phyloP scores from a whole-genome alignment of 1,140 invertebrate species.

The Panagrolaimus sp. region DNA sequence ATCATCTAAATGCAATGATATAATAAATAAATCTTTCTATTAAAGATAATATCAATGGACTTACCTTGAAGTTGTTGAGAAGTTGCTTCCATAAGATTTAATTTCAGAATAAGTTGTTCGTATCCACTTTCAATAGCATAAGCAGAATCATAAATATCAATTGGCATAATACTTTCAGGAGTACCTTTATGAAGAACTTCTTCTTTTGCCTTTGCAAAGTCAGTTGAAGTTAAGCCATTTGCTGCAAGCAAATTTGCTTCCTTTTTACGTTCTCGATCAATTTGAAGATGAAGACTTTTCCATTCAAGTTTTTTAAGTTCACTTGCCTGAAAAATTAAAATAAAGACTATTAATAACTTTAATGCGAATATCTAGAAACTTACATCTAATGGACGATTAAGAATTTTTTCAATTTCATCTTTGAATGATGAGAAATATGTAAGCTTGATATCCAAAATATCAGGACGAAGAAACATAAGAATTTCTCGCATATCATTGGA shows the following conservation, averaged over 20 bases:
- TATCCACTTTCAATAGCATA: background rate
- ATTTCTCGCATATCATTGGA: background rate
- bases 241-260: too few relatives aligned
- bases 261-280: too few relatives aligned
- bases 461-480: background rate
- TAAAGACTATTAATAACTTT: too few relatives aligned
- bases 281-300: too few relatives aligned
- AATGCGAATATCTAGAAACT: too few relatives aligned
- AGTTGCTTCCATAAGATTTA: background rate
- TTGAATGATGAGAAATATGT: background rate
- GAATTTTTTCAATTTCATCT: too few relatives aligned
- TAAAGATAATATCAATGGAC: too few relatives aligned
- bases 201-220: background rate
- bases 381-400: too few relatives aligned
- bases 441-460: constrained; percentile 3
- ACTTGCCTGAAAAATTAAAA: too few relatives aligned
- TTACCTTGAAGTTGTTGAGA: background rate
- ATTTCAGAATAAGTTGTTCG: background rate
- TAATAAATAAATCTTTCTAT: too few relatives aligned
- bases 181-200: background rate
- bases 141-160: background rate
- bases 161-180: background rate
- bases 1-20: too few relatives aligned
- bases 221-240: background rate
- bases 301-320: too few relatives aligned